Evolutionary conservation across 2,797 vertebrate genomes (phyloP), one percentile per base, ranked within the genome.

Genomic region (Chlorospingus semifuscus): DNA sequence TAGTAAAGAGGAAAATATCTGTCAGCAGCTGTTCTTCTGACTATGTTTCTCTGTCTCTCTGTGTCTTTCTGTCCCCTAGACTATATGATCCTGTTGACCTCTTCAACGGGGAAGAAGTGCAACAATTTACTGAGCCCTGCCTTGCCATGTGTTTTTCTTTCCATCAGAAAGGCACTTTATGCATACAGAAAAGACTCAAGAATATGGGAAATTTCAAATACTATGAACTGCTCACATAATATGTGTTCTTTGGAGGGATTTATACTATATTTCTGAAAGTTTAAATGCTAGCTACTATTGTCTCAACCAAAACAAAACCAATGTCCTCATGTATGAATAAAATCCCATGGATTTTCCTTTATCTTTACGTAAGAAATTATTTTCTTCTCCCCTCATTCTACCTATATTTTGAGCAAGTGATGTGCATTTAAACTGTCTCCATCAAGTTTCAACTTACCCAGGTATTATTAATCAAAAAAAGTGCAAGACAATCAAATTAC

Each of bases 391-490:
- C 12, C 68, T 76, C 57, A 75, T 41, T 15, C 6, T 29, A 61
- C 14, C 2, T 42, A 15, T 36, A 47, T n/a, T n/a, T 70, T 59
- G 17, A 65, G 55, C 21, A 74, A 89, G 29, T 34, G 15, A 64
- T 64, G 26, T 55, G 4, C 21, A 78, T 69, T 71, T 74, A 50
- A 34, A 63, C 9, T 26, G 8, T 60, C 15, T 70, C 23, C 39
- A 52, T 59, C 32, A 79, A 55, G 26, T 41, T 90, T 90, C 42
- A 75, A 50, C 82, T 94, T 57, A 74, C 41, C 46, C 36, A 56
- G 59, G 55, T 83, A 91, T 75, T 96, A 87, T 84, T 91, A 91
- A 85, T 92, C 56, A 94, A 66, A 82, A 96, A 96, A 90, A 92
- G 19, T 90, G 77, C 36, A 93, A 94, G 76, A 84, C 72, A 87